Conservation (phyloP, 2,113 vertebrate genomes). For the Protobothrops flavoviridis region DNA sequence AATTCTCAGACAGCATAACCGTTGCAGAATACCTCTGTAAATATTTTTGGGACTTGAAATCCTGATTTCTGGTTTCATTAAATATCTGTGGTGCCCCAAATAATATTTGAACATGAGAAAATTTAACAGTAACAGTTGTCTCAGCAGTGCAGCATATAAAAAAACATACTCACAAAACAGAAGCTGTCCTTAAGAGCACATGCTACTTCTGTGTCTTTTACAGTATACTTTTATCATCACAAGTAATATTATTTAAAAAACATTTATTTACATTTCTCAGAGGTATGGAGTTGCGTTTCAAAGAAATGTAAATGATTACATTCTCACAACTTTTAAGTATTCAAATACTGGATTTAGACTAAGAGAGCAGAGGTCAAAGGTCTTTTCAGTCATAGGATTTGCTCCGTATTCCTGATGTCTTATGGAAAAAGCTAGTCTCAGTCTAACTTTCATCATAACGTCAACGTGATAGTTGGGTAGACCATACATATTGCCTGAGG, state of each 20-base stretch:
- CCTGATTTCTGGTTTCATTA: slow-evolving; percentile 50
- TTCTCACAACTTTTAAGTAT: slow-evolving; percentile 28
- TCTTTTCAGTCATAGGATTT: background rate
- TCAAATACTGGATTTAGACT: background rate
- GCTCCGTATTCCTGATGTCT: background rate
- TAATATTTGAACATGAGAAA: slow-evolving; percentile 29
- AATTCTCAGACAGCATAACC: background rate
- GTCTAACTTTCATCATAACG: background rate
- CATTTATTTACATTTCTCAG: background rate
- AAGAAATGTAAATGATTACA: slow-evolving; percentile 50
- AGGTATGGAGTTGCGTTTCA: slow-evolving; percentile 29
- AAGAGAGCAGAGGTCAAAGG: background rate
- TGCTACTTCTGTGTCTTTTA: slow-evolving; percentile 38
- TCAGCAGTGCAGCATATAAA: slow-evolving; percentile 39
- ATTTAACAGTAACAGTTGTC: slow-evolving; percentile 26
- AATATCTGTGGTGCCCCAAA: slow-evolving; percentile 55
- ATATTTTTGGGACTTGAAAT: slow-evolving; percentile 58
- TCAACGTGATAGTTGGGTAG: background rate
- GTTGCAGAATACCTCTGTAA: slow-evolving; percentile 44
- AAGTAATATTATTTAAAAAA: slow-evolving; percentile 10
- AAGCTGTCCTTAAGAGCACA: slow-evolving; percentile 26
- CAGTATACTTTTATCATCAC: background rate
- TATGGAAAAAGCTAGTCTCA: background rate
- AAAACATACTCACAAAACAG: slow-evolving; percentile 23
- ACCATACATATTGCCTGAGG: background rate